These are phyloP conservation scores for Parapristionchus giblindavisi DNA, from an alignment of 2,888 invertebrate genomes.

Conservation along the genomic window DNA sequence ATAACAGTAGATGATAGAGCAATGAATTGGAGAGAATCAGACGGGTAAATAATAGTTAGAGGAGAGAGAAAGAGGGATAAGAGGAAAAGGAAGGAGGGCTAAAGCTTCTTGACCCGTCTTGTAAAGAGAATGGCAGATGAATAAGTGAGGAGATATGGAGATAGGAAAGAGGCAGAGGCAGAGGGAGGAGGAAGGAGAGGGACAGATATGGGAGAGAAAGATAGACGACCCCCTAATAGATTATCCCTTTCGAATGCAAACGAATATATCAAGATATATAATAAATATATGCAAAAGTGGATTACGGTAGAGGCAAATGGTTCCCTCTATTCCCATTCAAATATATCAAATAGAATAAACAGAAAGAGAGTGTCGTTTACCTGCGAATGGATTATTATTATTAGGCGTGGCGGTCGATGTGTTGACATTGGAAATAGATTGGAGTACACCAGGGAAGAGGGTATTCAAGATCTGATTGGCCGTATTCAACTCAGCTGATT, in stretches of 20 bases:
- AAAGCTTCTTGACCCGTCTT: constrained; percentile 9
- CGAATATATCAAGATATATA: too few species aligned
- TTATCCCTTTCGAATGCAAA: too few species aligned
- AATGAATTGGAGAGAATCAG: neutral
- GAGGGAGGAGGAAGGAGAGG: constrained; percentile 20
- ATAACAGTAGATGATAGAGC: neutral
- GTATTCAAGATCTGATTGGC: constrained; percentile 2
- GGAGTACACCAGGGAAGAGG: constrained; percentile 36
- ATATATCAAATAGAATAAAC: too few species aligned
- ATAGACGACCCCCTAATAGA: neutral
- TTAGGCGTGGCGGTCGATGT: neutral
- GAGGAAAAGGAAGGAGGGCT: neutral
- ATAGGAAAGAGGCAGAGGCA: too few species aligned
- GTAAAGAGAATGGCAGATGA: too few species aligned
- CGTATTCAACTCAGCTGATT: neutral
- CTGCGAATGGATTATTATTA: constrained; percentile 10
- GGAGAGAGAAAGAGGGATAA: constrained; percentile 19
- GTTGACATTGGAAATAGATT: constrained; percentile 23
- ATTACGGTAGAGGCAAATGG: too few species aligned
- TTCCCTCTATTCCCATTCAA: too few species aligned
- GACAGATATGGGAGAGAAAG: neutral
- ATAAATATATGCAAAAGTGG: too few species aligned
- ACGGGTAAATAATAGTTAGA: neutral
- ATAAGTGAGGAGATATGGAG: too few species aligned
- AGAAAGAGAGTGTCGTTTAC: too few species aligned